phyloP scores from a whole-genome alignment of 2,888 invertebrate species.

The Idaea biselata region DNA sequence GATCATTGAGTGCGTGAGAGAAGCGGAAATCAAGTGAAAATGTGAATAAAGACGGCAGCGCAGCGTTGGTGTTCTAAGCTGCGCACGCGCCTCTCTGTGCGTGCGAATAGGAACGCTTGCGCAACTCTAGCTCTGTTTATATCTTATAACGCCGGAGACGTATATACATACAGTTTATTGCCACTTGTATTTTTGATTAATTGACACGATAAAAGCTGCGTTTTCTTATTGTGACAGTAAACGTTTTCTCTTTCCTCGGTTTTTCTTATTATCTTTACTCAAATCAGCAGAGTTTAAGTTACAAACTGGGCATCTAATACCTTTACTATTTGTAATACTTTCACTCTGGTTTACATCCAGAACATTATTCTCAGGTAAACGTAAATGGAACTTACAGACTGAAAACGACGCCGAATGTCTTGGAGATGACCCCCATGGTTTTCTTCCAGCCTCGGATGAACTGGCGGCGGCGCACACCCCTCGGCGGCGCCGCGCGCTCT shows the following conservation, averaged over 20 bases:
- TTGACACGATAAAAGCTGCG: slow-evolving; percentile 40
- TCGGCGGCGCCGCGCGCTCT: slow-evolving; percentile 67
- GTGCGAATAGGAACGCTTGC: slow-evolving; percentile 71
- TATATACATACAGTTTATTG: slow-evolving; percentile 43
- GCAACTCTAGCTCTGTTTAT: slow-evolving; percentile 46
- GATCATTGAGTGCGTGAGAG: slow-evolving; percentile 38
- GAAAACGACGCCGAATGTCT: slow-evolving; percentile 89
- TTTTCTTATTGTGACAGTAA: slow-evolving; percentile 30
- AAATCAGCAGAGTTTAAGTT: background rate
- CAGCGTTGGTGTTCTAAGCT: slow-evolving; percentile 33
- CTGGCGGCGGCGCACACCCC: slow-evolving; percentile 76
- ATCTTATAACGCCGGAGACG: slow-evolving; percentile 26
- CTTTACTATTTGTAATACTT: background rate
- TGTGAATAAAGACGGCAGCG: slow-evolving; percentile 26
- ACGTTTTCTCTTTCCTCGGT: slow-evolving; percentile 9
- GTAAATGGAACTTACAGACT: slow-evolving; percentile 84
- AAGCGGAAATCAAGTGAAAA: slow-evolving; percentile 39
- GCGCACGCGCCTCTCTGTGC: slow-evolving; percentile 42
- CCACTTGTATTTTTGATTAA: slow-evolving; percentile 45
- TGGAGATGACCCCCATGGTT: slow-evolving; percentile 88
- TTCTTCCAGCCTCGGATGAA: slow-evolving; percentile 77
- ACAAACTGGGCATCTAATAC: background rate
- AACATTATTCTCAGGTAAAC: slow-evolving; percentile 7
- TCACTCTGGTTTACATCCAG: slow-evolving; percentile 12
- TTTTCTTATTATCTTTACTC: slow-evolving; percentile 3